Evolutionary conservation across 2,888 invertebrate genomes (phyloP), one percentile per base, ranked within the genome.

Genomic region (Acrobasis repandana): DNA sequence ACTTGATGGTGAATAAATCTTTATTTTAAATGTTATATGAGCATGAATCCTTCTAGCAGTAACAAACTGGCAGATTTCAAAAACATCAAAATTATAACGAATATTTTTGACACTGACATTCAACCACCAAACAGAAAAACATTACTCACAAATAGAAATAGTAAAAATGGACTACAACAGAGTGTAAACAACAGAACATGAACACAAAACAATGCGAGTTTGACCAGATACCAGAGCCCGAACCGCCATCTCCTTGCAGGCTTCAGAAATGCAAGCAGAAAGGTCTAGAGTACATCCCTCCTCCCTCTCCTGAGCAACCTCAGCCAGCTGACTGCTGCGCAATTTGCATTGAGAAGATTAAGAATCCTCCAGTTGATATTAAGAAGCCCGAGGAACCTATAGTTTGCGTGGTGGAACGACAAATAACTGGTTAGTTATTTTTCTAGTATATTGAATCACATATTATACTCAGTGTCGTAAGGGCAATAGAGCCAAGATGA

Each of bases 291-390:
- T 64, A 60, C 33, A 69, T 69, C 0, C 83, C 82, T 0, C 60
- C 68, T 0, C 78, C 73, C 0, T 68, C 76, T 0, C 74, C 81
- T 0, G 15, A 54, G 38, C 54, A 11, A 20, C 54, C 16, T 8
- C 18, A 20, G 0, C 54, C 54, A 20, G 54, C 54, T 14, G 18
- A 61, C 0, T 88, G 88, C 47, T 60, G 71, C 1, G 87, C 75
- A 0, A 34, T 88, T 15, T 86, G 86, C 61, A 74, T 80, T n/a
- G 86, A 88, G 56, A 83, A 66, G 68, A 73, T 90, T 0, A 89
- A 86, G 60, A 87, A 88, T 47, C 76, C 75, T 9, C 73, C 75
- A 0, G 47, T 82, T 9, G 63, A 65, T 5, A 10, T 36, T 10
- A 49, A 68, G 0, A 61, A 59, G 0, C 56, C 60, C 5, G 16